Evolutionary conservation across 2,113 vertebrate genomes (phyloP), one percentile per base, ranked within the genome.

Genomic region (Tichodroma muraria): DNA sequence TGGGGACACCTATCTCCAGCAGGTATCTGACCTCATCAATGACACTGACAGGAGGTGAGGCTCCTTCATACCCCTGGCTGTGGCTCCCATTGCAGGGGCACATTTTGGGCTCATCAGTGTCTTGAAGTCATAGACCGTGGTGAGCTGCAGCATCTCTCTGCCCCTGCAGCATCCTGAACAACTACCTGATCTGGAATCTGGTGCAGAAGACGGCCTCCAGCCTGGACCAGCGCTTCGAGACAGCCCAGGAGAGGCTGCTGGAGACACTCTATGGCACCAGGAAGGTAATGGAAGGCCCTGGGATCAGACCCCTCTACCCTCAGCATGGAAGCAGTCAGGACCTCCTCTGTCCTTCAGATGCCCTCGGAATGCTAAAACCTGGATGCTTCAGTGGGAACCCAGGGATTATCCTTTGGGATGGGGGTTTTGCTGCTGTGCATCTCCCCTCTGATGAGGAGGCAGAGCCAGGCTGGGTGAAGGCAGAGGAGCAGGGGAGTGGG

Each of bases 121-220:
- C 28, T 68, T 7, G 16, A 45, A 66, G 24, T 25, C 66, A 40
- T 1, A 22, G 47, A 25, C 15, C 0, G 0, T 27, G 37, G 65
- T 15, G 19, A 94, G 37, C 44, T 6, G 2, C 30, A 9, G 33
- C 28, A 27, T 27, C 24, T 59, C 52, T 70, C 80, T 85, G 53
- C 19, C 33, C 19, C 45, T 1, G 1, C 90, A 99, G 99, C 47
- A 22, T 99, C 90, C 92, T 99, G 84, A 99, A 99, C 96, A 99
- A 99, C 97, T 99, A 99, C 97, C 98, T 99, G 98, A 98, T 99
- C 80, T 99, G 99, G 99, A 99, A 99, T 56, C 94, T 99, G 97
- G 99, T 99, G 31, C 99, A 99, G 97, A 99, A 99, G 96, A 99
- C 98, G 0, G 98, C 98, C 8, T 98, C 98, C 22, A 99, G 98